Base-by-base conservation (phyloP, 2,797 vertebrate species). In the Danio kyathit region DNA sequence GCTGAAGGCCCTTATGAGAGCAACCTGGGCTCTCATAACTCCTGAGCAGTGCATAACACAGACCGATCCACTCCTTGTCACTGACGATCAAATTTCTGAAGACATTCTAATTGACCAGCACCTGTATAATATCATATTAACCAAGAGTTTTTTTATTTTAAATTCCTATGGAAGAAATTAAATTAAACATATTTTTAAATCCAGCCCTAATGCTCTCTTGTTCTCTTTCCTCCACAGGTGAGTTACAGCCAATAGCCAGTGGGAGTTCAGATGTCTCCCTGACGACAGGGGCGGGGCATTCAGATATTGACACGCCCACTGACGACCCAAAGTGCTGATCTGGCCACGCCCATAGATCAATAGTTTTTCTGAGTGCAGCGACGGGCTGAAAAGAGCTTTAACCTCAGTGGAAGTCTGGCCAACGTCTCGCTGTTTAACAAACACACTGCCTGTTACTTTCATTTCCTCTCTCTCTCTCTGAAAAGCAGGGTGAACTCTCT, bases 181-280 rank as follows among this genome's bases (percentile, higher is more conserved):
- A 29, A 29, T 29, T 3, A 29, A 29, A 29, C 29, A 29, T 29
- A 29, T 29, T 29, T 29, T 29, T 3, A 29, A 29, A 29, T 29
- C 29, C 29, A 29, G 29, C 29, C 29, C 29, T 29, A 29, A 29
- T 29, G 1, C 3, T 3, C 29, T 29, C 29, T 29, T 29, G 1
- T 12, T 61, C 5, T 72, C 3, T 56, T 29, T 76, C 5, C 7
- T 70, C 7, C n/a, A 10, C 93, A 98, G 97, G 95, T 91, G 97
- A 97, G 79, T 95, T 95, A 16, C 96, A 97, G 90, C 96, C 95
- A 21, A 94, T 96, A 51, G 91, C 94, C 13, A 96, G 96, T 92
- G 96, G 96, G 7, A 91, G 96, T 88, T 99, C 97, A 0, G 96
- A 97, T 83, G 96, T 95, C 11, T 98, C 96, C 0, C 73, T 99